Evolutionary conservation across 1,140 invertebrate species (phyloP).

Genomic region (Portunus trituberculatus): DNA sequence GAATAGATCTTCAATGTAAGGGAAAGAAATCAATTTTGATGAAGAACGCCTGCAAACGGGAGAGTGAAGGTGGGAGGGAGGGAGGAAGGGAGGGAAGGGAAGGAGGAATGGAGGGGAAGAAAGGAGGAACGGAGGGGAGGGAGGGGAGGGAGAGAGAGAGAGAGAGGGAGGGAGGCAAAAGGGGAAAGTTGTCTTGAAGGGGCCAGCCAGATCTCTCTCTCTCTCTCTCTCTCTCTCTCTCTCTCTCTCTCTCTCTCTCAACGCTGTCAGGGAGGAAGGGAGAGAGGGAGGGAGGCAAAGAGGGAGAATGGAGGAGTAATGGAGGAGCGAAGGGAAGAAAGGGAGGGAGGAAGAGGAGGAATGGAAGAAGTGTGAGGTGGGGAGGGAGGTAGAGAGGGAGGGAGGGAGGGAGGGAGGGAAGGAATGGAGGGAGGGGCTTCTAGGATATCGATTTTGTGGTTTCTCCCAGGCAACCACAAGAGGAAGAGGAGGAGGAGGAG

Average conservation of each 20-base stretch:
- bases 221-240: too few species aligned
- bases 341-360: background rate
- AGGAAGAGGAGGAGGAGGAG: background rate
- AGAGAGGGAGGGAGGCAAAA: background rate
- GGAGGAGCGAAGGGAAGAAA: background rate
- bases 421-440: background rate
- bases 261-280: too few species aligned
- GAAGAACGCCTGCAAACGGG: background rate
- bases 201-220: background rate
- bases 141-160: background rate
- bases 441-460: slow-evolving; percentile 1
- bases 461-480: background rate
- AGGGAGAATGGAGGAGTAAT: background rate
- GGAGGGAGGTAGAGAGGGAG: background rate
- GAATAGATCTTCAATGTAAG: background rate
- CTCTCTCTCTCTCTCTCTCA: too few species aligned
- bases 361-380: background rate
- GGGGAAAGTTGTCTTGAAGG: slow-evolving; percentile 20
- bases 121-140: background rate
- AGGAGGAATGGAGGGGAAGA: background rate
- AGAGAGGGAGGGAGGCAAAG: background rate
- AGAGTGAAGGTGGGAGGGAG: background rate
- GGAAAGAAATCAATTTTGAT: background rate
- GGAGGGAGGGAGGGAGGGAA: background rate
- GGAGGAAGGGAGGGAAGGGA: background rate